These are phyloP conservation scores for Acanthosepion pharaonis DNA, from an alignment of 2,888 invertebrate genomes.

Conservation along the genomic window DNA sequence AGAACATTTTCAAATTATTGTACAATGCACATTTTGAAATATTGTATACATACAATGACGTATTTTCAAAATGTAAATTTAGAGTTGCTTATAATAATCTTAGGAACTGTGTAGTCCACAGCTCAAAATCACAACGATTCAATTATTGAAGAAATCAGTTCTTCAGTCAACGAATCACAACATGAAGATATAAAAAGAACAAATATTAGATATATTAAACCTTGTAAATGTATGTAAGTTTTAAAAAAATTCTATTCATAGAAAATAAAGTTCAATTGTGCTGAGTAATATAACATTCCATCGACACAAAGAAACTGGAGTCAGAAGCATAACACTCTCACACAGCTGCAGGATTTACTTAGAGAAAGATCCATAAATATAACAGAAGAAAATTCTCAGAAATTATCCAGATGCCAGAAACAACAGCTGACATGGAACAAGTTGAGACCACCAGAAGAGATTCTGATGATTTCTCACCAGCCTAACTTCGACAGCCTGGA, in stretches of 20 bases:
- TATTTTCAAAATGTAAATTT: no score
- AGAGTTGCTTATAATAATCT: background rate
- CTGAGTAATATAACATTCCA: background rate
- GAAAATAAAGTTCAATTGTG: background rate
- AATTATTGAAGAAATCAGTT: background rate
- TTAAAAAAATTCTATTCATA: background rate
- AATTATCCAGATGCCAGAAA: background rate
- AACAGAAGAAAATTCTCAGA: background rate
- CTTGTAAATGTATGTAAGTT: background rate
- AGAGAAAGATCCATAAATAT: background rate
- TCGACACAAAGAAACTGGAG: background rate
- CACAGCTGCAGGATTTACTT: background rate
- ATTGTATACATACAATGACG: no score
- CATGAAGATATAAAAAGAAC: background rate
- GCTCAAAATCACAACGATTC: background rate
- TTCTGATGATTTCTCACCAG: background rate
- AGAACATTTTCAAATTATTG: no score
- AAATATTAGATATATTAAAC: background rate
- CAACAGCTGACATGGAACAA: constrained; percentile 33
- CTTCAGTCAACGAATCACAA: background rate
- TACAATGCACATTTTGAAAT: no score
- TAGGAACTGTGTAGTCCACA: background rate
- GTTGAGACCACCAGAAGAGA: background rate
- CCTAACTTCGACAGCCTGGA: background rate
- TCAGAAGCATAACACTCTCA: background rate